These are phyloP conservation scores for Cremastinae sp. DNA, from an alignment of 2,888 invertebrate genomes.

Conservation along the genomic window DNA sequence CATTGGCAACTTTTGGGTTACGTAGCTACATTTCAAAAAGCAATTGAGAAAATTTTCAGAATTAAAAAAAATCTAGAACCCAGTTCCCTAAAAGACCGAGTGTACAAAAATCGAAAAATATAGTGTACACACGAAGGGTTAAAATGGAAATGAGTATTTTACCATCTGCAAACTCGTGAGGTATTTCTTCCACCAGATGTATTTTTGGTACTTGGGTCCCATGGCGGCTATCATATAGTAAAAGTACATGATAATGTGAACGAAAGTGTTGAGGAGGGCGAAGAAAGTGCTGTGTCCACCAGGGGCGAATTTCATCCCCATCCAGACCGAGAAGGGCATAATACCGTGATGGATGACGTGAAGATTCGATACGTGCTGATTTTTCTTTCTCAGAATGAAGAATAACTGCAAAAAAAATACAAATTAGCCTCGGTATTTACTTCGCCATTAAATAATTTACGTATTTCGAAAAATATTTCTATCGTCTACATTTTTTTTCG, in stretches of 20 bases:
- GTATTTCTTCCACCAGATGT: slow-evolving; percentile 99
- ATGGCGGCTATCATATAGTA: slow-evolving; percentile 98
- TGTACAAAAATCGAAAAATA: too few species aligned
- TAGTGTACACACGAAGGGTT: too few species aligned
- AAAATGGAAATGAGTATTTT: too few species aligned
- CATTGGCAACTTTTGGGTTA: too few species aligned
- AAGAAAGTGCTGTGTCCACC: slow-evolving; percentile 99
- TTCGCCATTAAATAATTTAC: not conserved
- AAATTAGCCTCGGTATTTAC: not conserved
- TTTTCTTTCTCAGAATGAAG: slow-evolving; percentile 97
- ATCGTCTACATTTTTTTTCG: too few species aligned
- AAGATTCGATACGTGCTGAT: slow-evolving; percentile 94
- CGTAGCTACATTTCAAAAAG: slow-evolving; percentile 6
- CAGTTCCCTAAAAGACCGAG: too few species aligned
- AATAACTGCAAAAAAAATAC: slow-evolving; percentile 83
- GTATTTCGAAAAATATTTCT: not conserved
- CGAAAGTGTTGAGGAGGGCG: slow-evolving; percentile 95
- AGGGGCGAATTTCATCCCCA: slow-evolving; percentile 97
- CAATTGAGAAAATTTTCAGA: slow-evolving; percentile 1
- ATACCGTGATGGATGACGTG: slow-evolving; percentile 98
- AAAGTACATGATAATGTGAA: slow-evolving; percentile 98
- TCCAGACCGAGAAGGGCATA: slow-evolving; percentile 97
- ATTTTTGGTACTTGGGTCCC: slow-evolving; percentile 96
- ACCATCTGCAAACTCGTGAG: slow-evolving; percentile 98
- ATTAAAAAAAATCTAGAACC: not conserved